These are phyloP conservation scores for Huso huso DNA, from an alignment of 2,797 vertebrate species.

Conservation along the genomic window DNA sequence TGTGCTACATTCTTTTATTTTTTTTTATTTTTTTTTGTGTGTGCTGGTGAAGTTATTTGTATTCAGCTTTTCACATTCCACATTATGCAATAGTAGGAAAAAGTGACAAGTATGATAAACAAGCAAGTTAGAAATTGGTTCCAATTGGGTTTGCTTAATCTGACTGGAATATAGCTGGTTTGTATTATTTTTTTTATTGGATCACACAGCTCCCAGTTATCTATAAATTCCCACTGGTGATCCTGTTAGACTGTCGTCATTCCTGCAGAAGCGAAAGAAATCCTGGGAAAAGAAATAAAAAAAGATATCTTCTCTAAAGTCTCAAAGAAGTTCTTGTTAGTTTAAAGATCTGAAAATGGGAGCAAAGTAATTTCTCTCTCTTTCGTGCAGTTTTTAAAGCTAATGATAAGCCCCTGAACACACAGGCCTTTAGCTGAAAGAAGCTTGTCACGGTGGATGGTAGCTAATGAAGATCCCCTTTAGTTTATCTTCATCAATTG, in stretches of 20 bases:
- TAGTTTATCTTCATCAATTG: constrained; percentile 97
- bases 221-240: background rate
- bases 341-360: constrained; percentile 12
- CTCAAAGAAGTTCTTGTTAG: constrained; percentile 22
- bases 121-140: too few species aligned
- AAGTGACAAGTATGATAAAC: too few species aligned
- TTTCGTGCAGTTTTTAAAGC: constrained; percentile 69
- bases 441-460: constrained; percentile 78
- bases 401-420: constrained; percentile 72
- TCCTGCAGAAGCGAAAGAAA: constrained; percentile 10
- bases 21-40: too few species aligned
- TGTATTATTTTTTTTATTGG: too few species aligned
- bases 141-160: too few species aligned
- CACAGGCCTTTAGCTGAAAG: constrained; percentile 66
- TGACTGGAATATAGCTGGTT: too few species aligned
- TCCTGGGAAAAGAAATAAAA: constrained; percentile 21
- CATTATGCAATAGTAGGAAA: too few species aligned
- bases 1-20: too few species aligned
- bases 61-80: too few species aligned
- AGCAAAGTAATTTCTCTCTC: constrained; percentile 54
- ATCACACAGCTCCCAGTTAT: too few species aligned
- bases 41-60: too few species aligned
- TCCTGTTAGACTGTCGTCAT: constrained; percentile 9
- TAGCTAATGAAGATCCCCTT: constrained; percentile 86
- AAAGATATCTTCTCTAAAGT: constrained; percentile 15